Evolutionary conservation across 2,797 vertebrate genomes (phyloP), one percentile per base, ranked within the genome.

Genomic region (Urophycis tenuis): DNA sequence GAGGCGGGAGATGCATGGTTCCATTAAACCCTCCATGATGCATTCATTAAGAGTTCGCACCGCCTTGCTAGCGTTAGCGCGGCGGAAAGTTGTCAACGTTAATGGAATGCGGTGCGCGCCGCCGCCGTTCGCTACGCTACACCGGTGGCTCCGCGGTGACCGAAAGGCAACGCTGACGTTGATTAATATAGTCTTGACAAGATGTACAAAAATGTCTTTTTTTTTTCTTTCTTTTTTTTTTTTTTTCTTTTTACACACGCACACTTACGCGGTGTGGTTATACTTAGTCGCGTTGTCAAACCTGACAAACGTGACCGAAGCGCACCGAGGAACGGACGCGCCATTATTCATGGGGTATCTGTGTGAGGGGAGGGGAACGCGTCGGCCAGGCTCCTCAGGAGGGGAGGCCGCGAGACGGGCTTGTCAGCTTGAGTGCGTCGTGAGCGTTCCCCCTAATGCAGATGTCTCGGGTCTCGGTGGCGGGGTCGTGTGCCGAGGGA

Each of bases 1-100:
- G 79, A 87, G 80, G 80, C 84, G 75, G 77, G 79, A 84, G 79
- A 74, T 85, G 83, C 80, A 75, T 80, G 78, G 76, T 81, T 80
- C 83, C 80, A 89, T 89, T 89, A 88, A 85, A 79, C 81, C 75
- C 79, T 78, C 73, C 10, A 76, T 85, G 87, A 89, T 89, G 84
- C 81, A 81, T 85, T 86, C 81, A 81, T 82, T 81, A 82, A 71
- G 76, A 22, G 75, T 67, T 75, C 75, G 72, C 33, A 53, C 82
- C 84, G 71, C 45, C 17, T 53, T 53, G 45, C 45, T 15, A 45
- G 41, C 80, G 84, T 77, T n/a, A n/a, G 76, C 73, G 78, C 76
- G 64, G 78, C 83, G 83, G 74, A 77, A 78, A 78, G 53, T 80
- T 84, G 79, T 82, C 72, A 80, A 30, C 73, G 76, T 80, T 82